Evolutionary conservation across 2,888 invertebrate species (phyloP), one percentile per base, ranked within the genome.

Genomic region (Tipula confusa): DNA sequence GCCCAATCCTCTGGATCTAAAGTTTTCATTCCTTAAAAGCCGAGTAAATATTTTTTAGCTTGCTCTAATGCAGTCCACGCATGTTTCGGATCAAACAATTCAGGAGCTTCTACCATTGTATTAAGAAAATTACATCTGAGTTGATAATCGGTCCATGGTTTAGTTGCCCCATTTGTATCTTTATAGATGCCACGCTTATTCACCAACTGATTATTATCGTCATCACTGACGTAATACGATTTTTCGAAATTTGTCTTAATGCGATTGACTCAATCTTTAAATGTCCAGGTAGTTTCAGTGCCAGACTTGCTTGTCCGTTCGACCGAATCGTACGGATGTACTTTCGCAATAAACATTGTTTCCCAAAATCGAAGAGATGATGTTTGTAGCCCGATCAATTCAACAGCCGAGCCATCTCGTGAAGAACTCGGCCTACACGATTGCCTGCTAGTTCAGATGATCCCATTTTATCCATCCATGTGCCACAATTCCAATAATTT

Each of bases 401-500:
- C 99, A 43, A 99, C 93, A 24, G 99, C 98, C 84, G 97, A 96
- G 83, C 99, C 99, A 91, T 99, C 98, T 87, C 98, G 93, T 0
- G 99, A 98, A 5, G 98, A 97, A 81, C 98, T 97, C 9, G 99
- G 99, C 86, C 93, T 92, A 13, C 98, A 87, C 95, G 93, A 87
- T 94, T 98, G 84, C 96, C 96, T 13, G 98, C 97, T 87, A 93
- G 93, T 84, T 95, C 95, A 13, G 97, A 97, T 29, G 97, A 97
- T 33, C 99, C 99, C 99, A 99, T 99, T 92, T 99, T 99, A 90
- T 99, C 99, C 99, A 99, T 99, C 99, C 99, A 99, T 0, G 99
- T 99, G 85, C 99, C 99, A 90, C 98, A 98, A 90, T 99, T 99
- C 88, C 93, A 93, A 85, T 94, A 94, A 91, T 98, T 99, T 38